A percentile compares a stretch with the other conserved stretches of the same genome.
phyloP scores from a whole-genome alignment of 2,888 invertebrate species.

The Drosophila neotestacea region DNA sequence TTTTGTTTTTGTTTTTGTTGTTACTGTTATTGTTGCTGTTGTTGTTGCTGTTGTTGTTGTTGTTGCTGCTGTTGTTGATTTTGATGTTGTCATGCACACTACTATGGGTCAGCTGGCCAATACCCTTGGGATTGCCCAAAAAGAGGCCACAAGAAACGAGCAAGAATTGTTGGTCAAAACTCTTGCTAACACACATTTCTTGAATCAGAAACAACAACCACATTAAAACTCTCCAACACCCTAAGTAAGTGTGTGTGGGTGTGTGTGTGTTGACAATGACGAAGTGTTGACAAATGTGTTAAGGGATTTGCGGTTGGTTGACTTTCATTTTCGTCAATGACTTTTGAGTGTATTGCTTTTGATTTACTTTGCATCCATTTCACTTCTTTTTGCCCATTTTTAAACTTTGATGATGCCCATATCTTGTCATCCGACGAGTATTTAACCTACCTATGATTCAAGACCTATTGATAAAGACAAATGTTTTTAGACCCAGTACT shows the following conservation, averaged over 20 bases:
- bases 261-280: slow-evolving; percentile 75
- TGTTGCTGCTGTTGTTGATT: slow-evolving; percentile 16
- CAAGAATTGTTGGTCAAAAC: slow-evolving; percentile 73
- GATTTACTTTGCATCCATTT: slow-evolving; percentile 51
- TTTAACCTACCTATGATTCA: no score
- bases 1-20: no score
- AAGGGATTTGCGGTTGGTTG: slow-evolving; percentile 83
- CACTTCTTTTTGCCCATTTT: no score
- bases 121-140: slow-evolving; percentile 26
- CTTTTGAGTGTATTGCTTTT: slow-evolving; percentile 66
- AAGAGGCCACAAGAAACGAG: slow-evolving; percentile 55
- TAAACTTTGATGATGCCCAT: no score
- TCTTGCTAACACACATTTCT: neutral
- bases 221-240: slow-evolving; percentile 12
- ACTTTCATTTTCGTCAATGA: slow-evolving; percentile 65
- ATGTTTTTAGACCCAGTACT: no score
- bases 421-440: no score
- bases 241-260: neutral
- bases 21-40: neutral
- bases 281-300: slow-evolving; percentile 84
- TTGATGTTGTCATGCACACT: slow-evolving; percentile 34
- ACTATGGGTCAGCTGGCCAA: slow-evolving; percentile 45
- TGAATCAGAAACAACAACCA: slow-evolving; percentile 3
- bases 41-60: slow-evolving; percentile 2
- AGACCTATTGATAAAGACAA: no score